Conservation (phyloP, 2,113 vertebrate species). For the Hyperopisus bebe region DNA sequence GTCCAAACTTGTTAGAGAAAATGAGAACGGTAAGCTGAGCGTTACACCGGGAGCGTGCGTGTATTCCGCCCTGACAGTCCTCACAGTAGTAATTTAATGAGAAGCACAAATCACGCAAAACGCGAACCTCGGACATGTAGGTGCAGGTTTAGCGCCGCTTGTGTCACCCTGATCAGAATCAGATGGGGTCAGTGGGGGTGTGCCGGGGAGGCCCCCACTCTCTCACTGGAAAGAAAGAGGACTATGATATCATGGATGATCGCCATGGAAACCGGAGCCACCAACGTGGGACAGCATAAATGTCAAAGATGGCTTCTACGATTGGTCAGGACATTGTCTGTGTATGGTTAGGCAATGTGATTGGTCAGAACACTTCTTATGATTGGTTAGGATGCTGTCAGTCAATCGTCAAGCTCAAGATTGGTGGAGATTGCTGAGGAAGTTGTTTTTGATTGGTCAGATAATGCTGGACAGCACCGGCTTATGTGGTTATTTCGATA, state of each 20-base stretch:
- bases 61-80: not conserved
- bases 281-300: not conserved
- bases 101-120: conserved; percentile 16
- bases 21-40: not conserved
- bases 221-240: not conserved
- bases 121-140: not conserved
- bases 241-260: not conserved
- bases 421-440: not conserved
- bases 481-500: not conserved
- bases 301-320: not conserved
- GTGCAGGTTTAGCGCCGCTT: not conserved
- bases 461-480: not conserved
- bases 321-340: not conserved
- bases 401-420: not conserved
- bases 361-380: not conserved
- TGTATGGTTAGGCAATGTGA: not conserved
- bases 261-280: not conserved
- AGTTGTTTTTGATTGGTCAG: not conserved
- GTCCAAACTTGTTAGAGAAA: not conserved
- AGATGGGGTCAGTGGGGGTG: not conserved
- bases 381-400: not conserved
- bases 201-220: not conserved
- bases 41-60: not conserved
- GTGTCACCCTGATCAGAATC: conserved; percentile 8
- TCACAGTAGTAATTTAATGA: conserved; percentile 4